phyloP scores from a whole-genome alignment of 2,888 invertebrate genomes.

The Nezara viridula region DNA sequence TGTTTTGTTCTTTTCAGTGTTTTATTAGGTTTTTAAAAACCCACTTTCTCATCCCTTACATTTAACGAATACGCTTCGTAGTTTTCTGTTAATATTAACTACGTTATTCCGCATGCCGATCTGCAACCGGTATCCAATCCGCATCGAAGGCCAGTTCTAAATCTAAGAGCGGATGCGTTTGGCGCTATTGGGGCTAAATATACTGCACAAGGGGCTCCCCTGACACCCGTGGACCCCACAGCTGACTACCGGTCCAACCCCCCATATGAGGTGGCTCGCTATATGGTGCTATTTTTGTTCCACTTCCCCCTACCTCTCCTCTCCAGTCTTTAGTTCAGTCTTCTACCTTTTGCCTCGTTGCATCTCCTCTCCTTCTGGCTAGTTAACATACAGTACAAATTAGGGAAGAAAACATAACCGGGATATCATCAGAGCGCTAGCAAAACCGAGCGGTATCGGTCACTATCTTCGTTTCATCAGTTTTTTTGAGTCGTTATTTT shows the following conservation, averaged over 20 bases:
- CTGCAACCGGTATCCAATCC: background rate
- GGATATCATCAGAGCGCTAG: background rate
- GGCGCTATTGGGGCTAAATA: constrained; percentile 30
- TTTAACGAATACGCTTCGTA: too few relatives aligned
- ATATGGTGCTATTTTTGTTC: constrained; percentile 42
- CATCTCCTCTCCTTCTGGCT: constrained; percentile 5
- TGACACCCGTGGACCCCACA: background rate
- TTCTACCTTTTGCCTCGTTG: constrained; percentile 47
- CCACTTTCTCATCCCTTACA: too few relatives aligned
- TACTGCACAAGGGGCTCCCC: constrained; percentile 1
- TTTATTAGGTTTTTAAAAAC: too few relatives aligned
- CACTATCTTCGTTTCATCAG: background rate
- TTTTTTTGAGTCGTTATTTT: background rate
- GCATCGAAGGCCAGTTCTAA: constrained; percentile 29
- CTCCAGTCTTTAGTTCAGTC: constrained; percentile 42
- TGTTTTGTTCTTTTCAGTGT: too few relatives aligned
- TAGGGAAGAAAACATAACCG: background rate
- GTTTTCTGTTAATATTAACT: too few relatives aligned
- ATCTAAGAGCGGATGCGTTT: constrained; percentile 28
- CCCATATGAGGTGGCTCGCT: constrained; percentile 34
- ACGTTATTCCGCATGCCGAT: background rate
- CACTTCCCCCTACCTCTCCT: background rate
- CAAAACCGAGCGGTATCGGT: background rate
- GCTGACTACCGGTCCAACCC: constrained; percentile 46
- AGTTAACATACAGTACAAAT: background rate